phyloP scores from a whole-genome alignment of 2,797 vertebrate genomes.

The Micromesistius poutassou region DNA sequence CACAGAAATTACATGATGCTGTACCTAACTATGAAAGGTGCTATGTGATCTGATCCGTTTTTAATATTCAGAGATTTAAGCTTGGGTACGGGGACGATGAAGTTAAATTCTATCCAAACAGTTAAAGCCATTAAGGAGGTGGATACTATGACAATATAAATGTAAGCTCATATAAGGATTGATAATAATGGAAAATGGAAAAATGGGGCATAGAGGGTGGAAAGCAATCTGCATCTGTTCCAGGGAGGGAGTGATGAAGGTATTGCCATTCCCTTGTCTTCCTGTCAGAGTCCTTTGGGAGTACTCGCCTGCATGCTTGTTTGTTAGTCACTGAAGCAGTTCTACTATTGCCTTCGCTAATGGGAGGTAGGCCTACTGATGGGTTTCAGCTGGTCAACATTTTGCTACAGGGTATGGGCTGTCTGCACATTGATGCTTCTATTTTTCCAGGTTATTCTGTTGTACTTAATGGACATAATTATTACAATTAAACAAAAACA shows the following conservation, averaged over 20 bases:
- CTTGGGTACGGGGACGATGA: neutral
- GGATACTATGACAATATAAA: neutral
- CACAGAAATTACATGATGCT: neutral
- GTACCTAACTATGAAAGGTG: neutral
- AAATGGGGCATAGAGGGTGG: neutral
- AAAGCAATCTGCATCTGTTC: conserved; percentile 9
- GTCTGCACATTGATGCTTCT: neutral
- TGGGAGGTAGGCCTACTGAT: neutral
- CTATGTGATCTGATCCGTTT: neutral
- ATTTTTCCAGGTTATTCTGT: neutral
- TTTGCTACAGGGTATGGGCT: neutral
- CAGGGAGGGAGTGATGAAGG: neutral
- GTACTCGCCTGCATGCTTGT: neutral
- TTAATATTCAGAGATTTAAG: neutral
- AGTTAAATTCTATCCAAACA: neutral
- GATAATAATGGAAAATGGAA: neutral
- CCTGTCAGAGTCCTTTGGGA: conserved; percentile 10
- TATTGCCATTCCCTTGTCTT: neutral
- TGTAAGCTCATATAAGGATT: neutral
- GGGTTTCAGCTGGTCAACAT: conserved; percentile 13
- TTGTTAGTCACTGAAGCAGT: neutral
- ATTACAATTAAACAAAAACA: neutral
- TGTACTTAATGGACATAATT: neutral
- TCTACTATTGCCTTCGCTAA: conserved; percentile 6
- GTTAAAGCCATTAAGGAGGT: neutral